Percentiles rank a stretch among this genome's conserved stretches.
These are phyloP conservation scores for Ameiurus melas DNA, from an alignment of 2,113 vertebrate genomes.

Conservation along the genomic window DNA sequence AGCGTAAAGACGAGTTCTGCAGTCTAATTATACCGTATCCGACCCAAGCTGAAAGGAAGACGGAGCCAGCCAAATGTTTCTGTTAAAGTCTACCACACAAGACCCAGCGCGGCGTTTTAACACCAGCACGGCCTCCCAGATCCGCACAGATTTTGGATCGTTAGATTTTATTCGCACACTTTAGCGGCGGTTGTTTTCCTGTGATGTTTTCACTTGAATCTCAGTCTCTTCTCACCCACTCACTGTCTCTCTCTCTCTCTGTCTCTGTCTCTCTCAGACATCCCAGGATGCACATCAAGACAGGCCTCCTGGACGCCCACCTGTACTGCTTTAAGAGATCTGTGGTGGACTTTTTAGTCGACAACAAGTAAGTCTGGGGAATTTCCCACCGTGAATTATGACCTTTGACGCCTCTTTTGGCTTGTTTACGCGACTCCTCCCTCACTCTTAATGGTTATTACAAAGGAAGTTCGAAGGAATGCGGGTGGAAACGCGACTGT, in stretches of 20 bases:
- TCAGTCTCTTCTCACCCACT: not conserved
- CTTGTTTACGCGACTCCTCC: not conserved
- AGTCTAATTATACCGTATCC: slow-evolving; percentile 53
- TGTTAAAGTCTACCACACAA: slow-evolving; percentile 24
- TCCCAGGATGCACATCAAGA: slow-evolving; percentile 92
- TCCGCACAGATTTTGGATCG: slow-evolving; percentile 25
- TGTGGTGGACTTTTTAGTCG: slow-evolving; percentile 88
- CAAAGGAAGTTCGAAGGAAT: not conserved
- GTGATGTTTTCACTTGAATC: not conserved
- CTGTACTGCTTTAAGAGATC: slow-evolving; percentile 97
- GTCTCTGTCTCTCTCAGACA: slow-evolving; percentile 71
- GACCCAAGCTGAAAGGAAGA: slow-evolving; percentile 41
- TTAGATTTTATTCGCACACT: slow-evolving; percentile 40
- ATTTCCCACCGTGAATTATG: slow-evolving; percentile 15
- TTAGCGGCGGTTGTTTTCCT: slow-evolving; percentile 10
- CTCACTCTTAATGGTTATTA: slow-evolving; percentile 19
- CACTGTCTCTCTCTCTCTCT: not conserved
- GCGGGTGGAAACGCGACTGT: not conserved
- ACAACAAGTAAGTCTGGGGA: slow-evolving; percentile 84
- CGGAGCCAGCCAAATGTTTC: slow-evolving; percentile 34
- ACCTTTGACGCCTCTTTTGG: slow-evolving; percentile 28
- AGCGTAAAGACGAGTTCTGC: slow-evolving; percentile 41
- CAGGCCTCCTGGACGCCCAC: slow-evolving; percentile 92
- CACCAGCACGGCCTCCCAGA: slow-evolving; percentile 11
- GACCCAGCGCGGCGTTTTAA: slow-evolving; percentile 5